These are phyloP conservation scores for Meganola albula DNA, from an alignment of 2,888 invertebrate species.

Conservation along the genomic window DNA sequence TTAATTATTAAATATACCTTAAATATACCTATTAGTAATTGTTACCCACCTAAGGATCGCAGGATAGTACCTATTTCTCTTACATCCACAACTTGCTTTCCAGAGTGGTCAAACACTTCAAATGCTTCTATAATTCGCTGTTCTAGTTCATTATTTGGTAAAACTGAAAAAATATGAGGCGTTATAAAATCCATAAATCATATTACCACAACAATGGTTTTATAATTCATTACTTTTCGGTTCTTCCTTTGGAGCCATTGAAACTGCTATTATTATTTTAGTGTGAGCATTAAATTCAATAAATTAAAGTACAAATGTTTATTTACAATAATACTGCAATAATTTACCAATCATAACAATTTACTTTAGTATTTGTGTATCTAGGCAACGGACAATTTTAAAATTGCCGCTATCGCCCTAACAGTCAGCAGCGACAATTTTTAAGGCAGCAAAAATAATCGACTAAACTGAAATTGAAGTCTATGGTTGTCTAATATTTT, in stretches of 20 bases:
- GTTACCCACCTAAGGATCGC: conserved; percentile 83
- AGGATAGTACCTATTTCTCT: conserved; percentile 95
- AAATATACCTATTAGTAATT: not conserved
- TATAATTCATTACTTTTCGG: conserved; percentile 44
- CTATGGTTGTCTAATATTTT: not conserved
- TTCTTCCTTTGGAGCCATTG: conserved; percentile 60
- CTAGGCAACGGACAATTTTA: not conserved
- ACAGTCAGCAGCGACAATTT: not conserved
- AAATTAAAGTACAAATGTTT: conserved; percentile 23
- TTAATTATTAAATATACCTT: no score
- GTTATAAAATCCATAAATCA: not conserved
- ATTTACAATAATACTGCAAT: not conserved
- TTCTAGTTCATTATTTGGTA: conserved; percentile 83
- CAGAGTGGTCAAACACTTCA: conserved; percentile 93
- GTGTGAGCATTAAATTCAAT: conserved; percentile 34
- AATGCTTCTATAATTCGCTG: conserved; percentile 91
- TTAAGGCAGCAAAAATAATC: not conserved
- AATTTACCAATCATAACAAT: no score
- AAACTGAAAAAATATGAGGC: conserved; percentile 50
- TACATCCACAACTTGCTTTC: conserved; percentile 91
- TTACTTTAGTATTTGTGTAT: no score
- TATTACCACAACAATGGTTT: not conserved
- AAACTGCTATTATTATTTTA: conserved; percentile 43
- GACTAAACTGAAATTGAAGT: not conserved
- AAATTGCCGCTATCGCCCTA: not conserved